Base-by-base conservation (phyloP, 1,140 invertebrate genomes). In the Drosophila kurseongensis region DNA sequence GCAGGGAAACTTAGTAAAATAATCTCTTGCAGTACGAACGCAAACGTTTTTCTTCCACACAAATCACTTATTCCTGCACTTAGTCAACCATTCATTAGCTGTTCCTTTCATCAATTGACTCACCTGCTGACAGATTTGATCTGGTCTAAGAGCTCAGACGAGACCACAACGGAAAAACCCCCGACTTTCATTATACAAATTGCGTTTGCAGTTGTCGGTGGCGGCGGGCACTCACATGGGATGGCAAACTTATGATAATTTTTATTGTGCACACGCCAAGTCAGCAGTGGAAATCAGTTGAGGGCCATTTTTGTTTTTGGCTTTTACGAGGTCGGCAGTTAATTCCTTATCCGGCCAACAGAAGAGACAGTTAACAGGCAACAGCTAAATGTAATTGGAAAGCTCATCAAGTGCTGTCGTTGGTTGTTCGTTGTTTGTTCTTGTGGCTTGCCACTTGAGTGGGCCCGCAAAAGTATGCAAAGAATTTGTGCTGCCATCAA, bases 361-460 rank as follows among this genome's bases (percentile, higher is more conserved):
- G 48, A 40, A 45, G 32, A 60, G 59, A 76, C 41, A 62, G 79
- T 74, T 65, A 79, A 82, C 79, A 81, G 73, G 60, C 32, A 69
- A 62, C 58, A 44, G 74, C 74, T 82, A 82, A 83, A 83, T 83
- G 80, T 83, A 83, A 83, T 83, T 83, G 79, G 79, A 82, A 83
- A 82, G 75, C 80, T 83, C 75, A 83, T 83, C 80, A 83, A 83
- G 80, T 78, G 61, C 57, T 69, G 56, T 55, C 52, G 54, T 57
- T 63, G 51, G 14, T 44, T 18, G 14, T 44, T 44, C 16, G 29
- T 44, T 44, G 7, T 10, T 44, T 14, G 13, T 48, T 29, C n/a
- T n/a, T 23, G 62, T 40, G 45, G 74, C 52, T 73, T 72, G 74
- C 61, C 74, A 81, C 79, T 81, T 74, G 74, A 82, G 62, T 78